Base-by-base conservation (phyloP, 1,140 invertebrate species). In the Aphidius gifuensis region DNA sequence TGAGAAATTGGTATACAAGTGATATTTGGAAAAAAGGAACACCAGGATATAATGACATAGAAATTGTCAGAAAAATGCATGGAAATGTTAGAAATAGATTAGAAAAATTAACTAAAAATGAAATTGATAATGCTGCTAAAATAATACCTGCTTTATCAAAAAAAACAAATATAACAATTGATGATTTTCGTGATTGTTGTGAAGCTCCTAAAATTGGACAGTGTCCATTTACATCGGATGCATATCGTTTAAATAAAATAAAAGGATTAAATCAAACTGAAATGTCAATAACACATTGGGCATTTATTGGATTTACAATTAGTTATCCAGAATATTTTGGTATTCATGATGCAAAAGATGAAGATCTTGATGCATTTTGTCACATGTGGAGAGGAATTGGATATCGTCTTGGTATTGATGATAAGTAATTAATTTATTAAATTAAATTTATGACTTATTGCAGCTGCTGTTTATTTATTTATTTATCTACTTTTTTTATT, bases 301-400 rank as follows among this genome's bases (percentile, higher is more conserved):
- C 88, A 1, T 94, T 95, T 71, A 85, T 94, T 65, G 91, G 91
- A 1, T 83, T 90, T 42, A 76, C 85, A 0, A 69, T 92, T 0
- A 67, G 90, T 5, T 85, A 85, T 40, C 86, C 89, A 0, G 70
- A 86, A 51, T 72, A 80, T 16, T 83, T 92, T 55, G 89, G 90
- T 0, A 77, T 92, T 3, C 71, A 80, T 32, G 50, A 81, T 9
- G 73, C 71, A 0, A 80, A 75, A 6, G 71, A 83, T 5, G 82
- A 87, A 16, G 88, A 90, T 50, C 69, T 90, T 4, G 87, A 91
- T 47, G 87, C 85, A n/a, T 90, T 90, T 61, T 79, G 89, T 21
- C 90, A 95, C 72, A 84, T 92, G 64, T 95, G 92, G 92, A 83
- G 86, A 50, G 86, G 88, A 5, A 83, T 94, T 9, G 92, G 91